phyloP scores from a whole-genome alignment of 2,888 invertebrate species.

The Zonitis immaculata region DNA sequence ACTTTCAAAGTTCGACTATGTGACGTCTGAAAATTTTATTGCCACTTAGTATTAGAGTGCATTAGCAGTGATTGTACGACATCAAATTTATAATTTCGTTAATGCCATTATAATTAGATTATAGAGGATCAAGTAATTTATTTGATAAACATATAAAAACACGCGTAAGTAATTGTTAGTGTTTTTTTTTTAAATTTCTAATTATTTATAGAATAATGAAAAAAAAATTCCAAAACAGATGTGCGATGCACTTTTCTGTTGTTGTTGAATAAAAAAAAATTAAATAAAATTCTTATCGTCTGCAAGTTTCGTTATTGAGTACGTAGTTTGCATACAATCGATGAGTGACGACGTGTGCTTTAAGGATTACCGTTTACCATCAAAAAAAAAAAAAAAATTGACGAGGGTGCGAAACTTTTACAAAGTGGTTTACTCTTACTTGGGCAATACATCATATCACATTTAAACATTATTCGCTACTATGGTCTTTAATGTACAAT shows the following conservation, averaged over 20 bases:
- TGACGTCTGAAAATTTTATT: constrained; percentile 42
- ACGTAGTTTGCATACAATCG: constrained; percentile 33
- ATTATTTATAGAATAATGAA: background rate
- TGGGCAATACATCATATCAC: constrained; percentile 31
- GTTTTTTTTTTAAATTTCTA: no score
- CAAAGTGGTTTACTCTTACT: constrained; percentile 34
- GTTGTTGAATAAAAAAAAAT: constrained; percentile 9
- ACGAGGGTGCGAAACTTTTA: constrained; percentile 31
- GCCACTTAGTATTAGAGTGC: constrained; percentile 46
- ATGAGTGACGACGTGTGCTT: constrained; percentile 34
- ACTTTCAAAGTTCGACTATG: constrained; percentile 22
- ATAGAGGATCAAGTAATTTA: no score
- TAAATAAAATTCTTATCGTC: constrained; percentile 25
- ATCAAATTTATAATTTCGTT: constrained; percentile 7
- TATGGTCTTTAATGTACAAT: background rate
- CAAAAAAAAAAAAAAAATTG: constrained; percentile 26
- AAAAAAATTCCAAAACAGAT: background rate
- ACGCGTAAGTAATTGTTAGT: no score
- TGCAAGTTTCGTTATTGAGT: constrained; percentile 25
- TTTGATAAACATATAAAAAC: no score
- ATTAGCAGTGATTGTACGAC: constrained; percentile 44
- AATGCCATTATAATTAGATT: background rate
- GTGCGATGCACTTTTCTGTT: background rate
- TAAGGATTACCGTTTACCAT: constrained; percentile 26
- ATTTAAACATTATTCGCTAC: constrained; percentile 11